A percentile compares a stretch with the other conserved stretches of the same genome.
Evolutionary conservation across 2,888 invertebrate species (phyloP).

Genomic region (Agrochola lota): DNA sequence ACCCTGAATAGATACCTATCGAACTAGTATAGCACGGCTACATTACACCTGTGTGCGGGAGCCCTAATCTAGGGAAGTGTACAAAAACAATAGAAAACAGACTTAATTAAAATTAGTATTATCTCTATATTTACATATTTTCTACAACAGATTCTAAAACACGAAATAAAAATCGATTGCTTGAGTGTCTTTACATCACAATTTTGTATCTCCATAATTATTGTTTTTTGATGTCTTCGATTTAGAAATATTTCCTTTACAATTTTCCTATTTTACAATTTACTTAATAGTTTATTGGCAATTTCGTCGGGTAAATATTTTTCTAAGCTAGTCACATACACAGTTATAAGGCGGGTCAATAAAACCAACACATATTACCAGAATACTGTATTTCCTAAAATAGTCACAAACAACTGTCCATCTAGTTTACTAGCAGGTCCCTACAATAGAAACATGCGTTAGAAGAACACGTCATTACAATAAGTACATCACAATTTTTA

Average conservation of each 20-base stretch:
- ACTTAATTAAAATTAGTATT: slow-evolving; percentile 48
- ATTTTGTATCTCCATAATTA: slow-evolving; percentile 23
- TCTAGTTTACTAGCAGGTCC: slow-evolving; percentile 85
- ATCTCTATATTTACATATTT: slow-evolving; percentile 49
- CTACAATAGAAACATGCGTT: slow-evolving; percentile 83
- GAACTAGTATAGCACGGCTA: neutral
- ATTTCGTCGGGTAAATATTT: slow-evolving; percentile 48
- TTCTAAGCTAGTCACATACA: slow-evolving; percentile 52
- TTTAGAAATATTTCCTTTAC: slow-evolving; percentile 39
- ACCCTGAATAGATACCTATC: neutral
- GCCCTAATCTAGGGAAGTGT: neutral
- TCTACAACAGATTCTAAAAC: slow-evolving; percentile 44
- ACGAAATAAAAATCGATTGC: slow-evolving; percentile 51
- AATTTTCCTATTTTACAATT: slow-evolving; percentile 37
- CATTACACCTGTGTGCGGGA: slow-evolving; percentile 4
- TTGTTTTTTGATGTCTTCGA: slow-evolving; percentile 19
- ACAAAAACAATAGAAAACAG: slow-evolving; percentile 15
- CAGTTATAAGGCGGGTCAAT: slow-evolving; percentile 62
- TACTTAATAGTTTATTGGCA: slow-evolving; percentile 49
- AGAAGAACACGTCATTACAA: slow-evolving; percentile 76
- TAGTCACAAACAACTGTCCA: slow-evolving; percentile 77
- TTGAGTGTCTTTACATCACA: slow-evolving; percentile 41
- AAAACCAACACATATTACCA: slow-evolving; percentile 71
- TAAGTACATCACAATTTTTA: slow-evolving; percentile 79
- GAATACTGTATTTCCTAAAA: slow-evolving; percentile 87